Conservation (phyloP, 2,888 invertebrate species). For the Plagodis dolabraria region DNA sequence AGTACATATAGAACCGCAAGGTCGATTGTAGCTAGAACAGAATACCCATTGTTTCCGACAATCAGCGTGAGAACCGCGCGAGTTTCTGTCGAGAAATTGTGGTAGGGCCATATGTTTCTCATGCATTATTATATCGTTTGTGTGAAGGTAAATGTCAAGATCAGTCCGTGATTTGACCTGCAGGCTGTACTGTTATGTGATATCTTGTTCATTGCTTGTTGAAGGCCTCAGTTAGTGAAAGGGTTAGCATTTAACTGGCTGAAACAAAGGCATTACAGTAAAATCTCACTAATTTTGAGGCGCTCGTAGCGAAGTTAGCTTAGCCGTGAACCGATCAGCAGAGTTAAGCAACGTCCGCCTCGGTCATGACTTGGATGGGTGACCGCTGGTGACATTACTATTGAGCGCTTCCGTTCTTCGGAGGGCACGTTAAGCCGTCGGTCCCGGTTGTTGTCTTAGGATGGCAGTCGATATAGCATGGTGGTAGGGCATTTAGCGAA, state of each 20-base stretch:
- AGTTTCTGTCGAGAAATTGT: constrained; percentile 42
- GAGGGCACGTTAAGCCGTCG: too few species aligned
- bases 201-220: constrained; percentile 38
- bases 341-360: too few species aligned
- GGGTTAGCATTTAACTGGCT: constrained; percentile 25
- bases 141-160: constrained; percentile 50
- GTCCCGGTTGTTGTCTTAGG: too few species aligned
- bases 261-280: constrained; percentile 34
- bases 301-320: too few species aligned
- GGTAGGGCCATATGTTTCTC: constrained; percentile 33
- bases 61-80: constrained; percentile 49
- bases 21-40: constrained; percentile 51
- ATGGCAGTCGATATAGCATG: too few species aligned
- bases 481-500: too few species aligned
- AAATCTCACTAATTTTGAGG: too few species aligned
- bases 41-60: constrained; percentile 55
- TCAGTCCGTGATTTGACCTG: constrained; percentile 40
- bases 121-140: constrained; percentile 26
- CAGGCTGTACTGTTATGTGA: constrained; percentile 26
- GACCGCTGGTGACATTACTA: too few species aligned
- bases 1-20: constrained; percentile 46
- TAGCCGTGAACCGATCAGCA: too few species aligned
- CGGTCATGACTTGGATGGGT: too few species aligned
- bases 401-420: too few species aligned
- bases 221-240: constrained; percentile 33